phyloP scores from a whole-genome alignment of 2,797 vertebrate species.

The Pelodytes ibericus region DNA sequence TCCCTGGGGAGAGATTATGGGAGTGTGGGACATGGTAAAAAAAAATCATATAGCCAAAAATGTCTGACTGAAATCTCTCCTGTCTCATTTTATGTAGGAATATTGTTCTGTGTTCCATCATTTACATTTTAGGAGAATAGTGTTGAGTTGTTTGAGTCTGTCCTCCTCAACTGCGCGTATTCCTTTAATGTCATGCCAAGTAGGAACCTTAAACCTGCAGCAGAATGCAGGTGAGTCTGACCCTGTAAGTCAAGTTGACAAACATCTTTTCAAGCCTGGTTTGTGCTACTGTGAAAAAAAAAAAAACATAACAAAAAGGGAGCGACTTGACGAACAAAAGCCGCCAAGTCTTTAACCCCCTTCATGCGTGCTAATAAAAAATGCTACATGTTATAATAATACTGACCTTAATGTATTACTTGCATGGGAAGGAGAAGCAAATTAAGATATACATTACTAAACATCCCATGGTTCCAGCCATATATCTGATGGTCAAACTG shows the following conservation, averaged over 20 bases:
- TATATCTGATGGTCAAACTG: no score
- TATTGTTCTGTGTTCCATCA: no score
- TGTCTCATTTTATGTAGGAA: no score
- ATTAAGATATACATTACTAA: no score
- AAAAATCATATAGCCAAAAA: constrained; percentile 28
- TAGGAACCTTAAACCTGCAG: constrained; percentile 42
- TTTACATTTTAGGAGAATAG: neutral
- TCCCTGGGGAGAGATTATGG: no score
- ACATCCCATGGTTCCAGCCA: no score
- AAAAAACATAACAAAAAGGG: constrained; percentile 26
- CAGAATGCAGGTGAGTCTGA: constrained; percentile 44
- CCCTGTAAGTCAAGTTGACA: constrained; percentile 43
- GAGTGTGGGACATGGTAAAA: no score
- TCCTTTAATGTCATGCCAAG: constrained; percentile 48
- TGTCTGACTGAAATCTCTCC: no score
- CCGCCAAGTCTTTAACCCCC: neutral
- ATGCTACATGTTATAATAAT: no score
- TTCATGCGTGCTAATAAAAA: neutral
- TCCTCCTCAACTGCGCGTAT: constrained; percentile 27
- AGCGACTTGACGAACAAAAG: constrained; percentile 27
- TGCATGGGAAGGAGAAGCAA: no score
- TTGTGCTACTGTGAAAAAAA: constrained; percentile 35
- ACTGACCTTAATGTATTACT: no score
- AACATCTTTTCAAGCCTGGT: constrained; percentile 47
- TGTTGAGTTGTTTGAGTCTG: no score